Conservation (phyloP, 2,888 invertebrate genomes). For the Hesperia comma region DNA sequence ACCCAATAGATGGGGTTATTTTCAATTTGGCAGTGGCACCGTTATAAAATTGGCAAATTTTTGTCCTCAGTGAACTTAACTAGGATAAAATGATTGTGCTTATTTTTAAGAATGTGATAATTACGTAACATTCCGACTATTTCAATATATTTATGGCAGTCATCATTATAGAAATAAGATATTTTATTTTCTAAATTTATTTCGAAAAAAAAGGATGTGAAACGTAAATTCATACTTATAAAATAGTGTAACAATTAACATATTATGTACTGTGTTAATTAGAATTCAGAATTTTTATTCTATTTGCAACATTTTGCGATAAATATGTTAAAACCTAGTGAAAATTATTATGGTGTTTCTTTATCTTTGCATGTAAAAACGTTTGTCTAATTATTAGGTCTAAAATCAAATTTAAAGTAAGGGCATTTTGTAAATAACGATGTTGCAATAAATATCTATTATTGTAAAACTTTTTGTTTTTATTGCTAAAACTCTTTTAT, state of each 20-base stretch:
- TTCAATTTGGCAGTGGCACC: background rate
- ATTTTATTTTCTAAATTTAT: background rate
- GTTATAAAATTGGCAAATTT: background rate
- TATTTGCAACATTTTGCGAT: background rate
- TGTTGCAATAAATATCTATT: conserved; percentile 27
- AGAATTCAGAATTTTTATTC: background rate
- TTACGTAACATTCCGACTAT: conserved; percentile 17
- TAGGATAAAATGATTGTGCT: background rate
- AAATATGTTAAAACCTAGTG: no score
- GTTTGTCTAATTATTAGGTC: background rate
- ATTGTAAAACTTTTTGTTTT: conserved; percentile 7
- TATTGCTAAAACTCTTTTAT: background rate
- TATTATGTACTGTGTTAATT: no score
- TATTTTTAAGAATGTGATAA: conserved; percentile 19
- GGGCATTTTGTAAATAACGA: conserved; percentile 28
- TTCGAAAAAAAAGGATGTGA: no score
- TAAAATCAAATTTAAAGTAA: background rate
- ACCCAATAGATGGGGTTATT: background rate
- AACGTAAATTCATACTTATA: no score
- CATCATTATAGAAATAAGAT: background rate
- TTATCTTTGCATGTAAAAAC: conserved; percentile 9
- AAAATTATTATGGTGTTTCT: no score
- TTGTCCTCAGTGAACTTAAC: no score
- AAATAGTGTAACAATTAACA: no score
- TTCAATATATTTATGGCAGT: background rate